Conservation (phyloP, 1,140 invertebrate species). For the Drosophila nigrodunni region DNA sequence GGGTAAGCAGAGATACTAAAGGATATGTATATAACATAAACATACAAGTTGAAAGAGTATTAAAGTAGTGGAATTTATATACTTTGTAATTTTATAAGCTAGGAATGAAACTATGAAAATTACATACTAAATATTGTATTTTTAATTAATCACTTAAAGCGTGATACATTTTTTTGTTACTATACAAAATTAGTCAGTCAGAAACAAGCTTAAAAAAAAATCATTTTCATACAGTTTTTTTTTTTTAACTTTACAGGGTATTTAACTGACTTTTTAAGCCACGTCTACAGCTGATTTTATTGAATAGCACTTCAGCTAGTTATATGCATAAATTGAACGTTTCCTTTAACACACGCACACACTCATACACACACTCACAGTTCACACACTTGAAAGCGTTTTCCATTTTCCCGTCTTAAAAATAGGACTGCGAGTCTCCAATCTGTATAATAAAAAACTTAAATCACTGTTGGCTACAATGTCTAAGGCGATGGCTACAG, state of each 20-base stretch:
- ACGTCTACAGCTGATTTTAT: background rate
- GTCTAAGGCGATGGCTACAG: slow-evolving; percentile 29
- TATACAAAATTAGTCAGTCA: too few species aligned
- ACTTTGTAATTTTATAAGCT: too few species aligned
- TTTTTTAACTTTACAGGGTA: too few species aligned
- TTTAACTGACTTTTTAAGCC: background rate
- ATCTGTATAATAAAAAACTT: slow-evolving; percentile 38
- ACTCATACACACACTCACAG: background rate
- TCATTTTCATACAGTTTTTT: too few species aligned
- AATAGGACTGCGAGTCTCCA: background rate
- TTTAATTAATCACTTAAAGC: too few species aligned
- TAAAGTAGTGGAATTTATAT: too few species aligned
- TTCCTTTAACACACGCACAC: slow-evolving; percentile 1
- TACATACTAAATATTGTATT: too few species aligned
- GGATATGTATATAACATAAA: background rate
- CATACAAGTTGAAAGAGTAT: too few species aligned
- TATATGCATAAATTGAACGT: slow-evolving; percentile 14
- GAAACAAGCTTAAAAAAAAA: too few species aligned
- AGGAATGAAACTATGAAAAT: too few species aligned
- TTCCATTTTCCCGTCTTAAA: slow-evolving; percentile 14
- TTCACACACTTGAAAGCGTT: slow-evolving; percentile 1
- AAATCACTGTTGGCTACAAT: slow-evolving; percentile 59
- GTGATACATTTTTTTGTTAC: too few species aligned
- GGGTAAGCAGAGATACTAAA: background rate
- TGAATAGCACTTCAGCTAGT: background rate